These are phyloP conservation scores for Carterocephalus palaemon DNA, from an alignment of 2,888 invertebrate species.

Conservation along the genomic window DNA sequence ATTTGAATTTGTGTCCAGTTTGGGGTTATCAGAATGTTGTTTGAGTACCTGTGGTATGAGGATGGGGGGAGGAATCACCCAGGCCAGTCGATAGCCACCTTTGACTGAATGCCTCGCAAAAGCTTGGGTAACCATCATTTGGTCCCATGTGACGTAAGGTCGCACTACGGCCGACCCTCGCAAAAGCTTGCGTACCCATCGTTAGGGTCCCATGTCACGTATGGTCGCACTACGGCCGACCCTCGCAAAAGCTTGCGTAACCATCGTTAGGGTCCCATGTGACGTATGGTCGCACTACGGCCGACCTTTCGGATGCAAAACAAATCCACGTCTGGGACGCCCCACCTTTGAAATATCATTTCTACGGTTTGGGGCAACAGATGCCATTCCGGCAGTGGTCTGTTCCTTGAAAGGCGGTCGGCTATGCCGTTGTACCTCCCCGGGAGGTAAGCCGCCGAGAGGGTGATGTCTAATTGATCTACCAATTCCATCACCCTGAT, in stretches of 20 bases:
- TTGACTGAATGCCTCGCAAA: conserved; percentile 23
- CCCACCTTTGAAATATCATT: conserved; percentile 30
- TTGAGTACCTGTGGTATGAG: conserved; percentile 22
- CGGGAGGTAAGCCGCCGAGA: conserved; percentile 28
- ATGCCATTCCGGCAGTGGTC: conserved; percentile 35
- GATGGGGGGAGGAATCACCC: conserved; percentile 27
- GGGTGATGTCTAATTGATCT: conserved; percentile 17
- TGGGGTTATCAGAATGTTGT: conserved; percentile 23
- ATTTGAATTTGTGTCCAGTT: too few relatives aligned
- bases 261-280: conserved; percentile 18
- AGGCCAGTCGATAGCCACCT: conserved; percentile 20
- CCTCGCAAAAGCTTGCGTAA: conserved; percentile 14
- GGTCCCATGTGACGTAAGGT: too few relatives aligned
- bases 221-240: too few relatives aligned
- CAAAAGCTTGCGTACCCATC: too few relatives aligned
- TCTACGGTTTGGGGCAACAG: conserved; percentile 20
- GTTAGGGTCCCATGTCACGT: too few relatives aligned
- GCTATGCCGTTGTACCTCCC: conserved; percentile 28
- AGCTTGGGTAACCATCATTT: too few relatives aligned
- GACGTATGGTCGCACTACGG: conserved; percentile 26
- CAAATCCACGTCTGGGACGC: conserved; percentile 27
- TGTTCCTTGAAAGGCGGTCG: conserved; percentile 29
- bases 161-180: too few relatives aligned
- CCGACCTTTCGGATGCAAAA: conserved; percentile 25
- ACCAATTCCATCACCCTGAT: conserved; percentile 1